Conservation (phyloP, 2,113 vertebrate genomes). For the Saguinus midas region DNA sequence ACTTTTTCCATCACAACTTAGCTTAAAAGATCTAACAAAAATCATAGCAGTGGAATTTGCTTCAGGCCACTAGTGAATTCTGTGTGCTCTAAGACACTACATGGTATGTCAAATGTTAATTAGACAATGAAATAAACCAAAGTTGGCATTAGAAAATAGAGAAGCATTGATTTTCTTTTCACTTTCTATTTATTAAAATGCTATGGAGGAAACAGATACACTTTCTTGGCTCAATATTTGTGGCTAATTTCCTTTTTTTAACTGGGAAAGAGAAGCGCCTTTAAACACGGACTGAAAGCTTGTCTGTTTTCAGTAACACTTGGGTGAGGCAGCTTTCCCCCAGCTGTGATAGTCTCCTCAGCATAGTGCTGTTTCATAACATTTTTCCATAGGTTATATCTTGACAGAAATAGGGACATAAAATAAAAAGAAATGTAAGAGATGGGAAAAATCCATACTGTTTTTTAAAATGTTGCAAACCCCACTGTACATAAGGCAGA, state of each 20-base stretch:
- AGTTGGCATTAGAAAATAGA: conserved; percentile 68
- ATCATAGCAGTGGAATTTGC: not conserved
- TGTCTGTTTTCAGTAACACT: not conserved
- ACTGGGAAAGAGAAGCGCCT: conserved; percentile 18
- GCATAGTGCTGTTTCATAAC: not conserved
- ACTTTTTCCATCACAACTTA: not conserved
- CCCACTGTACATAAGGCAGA: not conserved
- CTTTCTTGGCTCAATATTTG: conserved; percentile 69
- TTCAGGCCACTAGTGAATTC: conserved; percentile 21
- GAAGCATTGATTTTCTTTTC: conserved; percentile 68
- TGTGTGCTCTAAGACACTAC: not conserved
- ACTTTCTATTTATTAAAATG: conserved; percentile 70
- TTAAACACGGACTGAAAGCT: conserved; percentile 29
- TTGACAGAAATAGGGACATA: not conserved
- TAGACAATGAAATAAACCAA: conserved; percentile 69
- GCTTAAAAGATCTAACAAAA: conserved; percentile 22
- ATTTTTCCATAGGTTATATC: not conserved
- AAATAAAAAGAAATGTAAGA: conserved; percentile 8
- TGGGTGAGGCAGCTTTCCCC: not conserved
- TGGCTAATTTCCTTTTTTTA: conserved; percentile 49
- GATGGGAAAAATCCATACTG: not conserved
- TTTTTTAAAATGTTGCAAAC: conserved; percentile 2
- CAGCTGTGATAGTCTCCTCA: not conserved
- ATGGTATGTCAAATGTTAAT: conserved; percentile 69
- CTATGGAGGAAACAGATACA: conserved; percentile 54